A percentile compares a stretch with the other conserved stretches of the same genome.
Evolutionary conservation across 1,140 invertebrate species (phyloP).

Genomic region (Drosophila kurseongensis): DNA sequence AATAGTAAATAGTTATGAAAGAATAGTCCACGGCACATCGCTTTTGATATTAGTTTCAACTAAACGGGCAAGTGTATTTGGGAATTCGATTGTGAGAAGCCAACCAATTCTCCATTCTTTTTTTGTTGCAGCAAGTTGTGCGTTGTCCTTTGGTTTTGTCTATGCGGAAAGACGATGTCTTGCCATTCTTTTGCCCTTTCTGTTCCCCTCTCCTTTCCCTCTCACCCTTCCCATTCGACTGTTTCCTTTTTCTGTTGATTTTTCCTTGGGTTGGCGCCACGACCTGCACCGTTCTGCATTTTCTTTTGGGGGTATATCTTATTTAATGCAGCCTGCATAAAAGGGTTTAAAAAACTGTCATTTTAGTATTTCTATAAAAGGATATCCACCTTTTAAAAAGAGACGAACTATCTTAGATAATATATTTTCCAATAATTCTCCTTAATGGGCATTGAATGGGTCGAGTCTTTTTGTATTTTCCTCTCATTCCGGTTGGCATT

Average conservation of each 20-base stretch:
- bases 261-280: conserved; percentile 61
- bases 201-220: not conserved
- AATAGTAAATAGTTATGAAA: too few species aligned
- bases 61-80: not conserved
- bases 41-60: not conserved
- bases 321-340: not conserved
- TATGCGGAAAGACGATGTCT: conserved; percentile 32
- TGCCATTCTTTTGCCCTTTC: conserved; percentile 22
- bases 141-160: conserved; percentile 51
- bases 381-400: too few species aligned
- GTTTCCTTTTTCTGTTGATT: conserved; percentile 73
- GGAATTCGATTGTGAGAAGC: not conserved
- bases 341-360: too few species aligned
- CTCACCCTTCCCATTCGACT: conserved; percentile 35
- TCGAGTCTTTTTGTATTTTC: conserved; percentile 7
- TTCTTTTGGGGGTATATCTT: conserved; percentile 23
- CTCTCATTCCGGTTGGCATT: conserved; percentile 15
- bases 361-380: too few species aligned
- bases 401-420: not conserved
- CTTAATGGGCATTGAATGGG: conserved; percentile 5
- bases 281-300: conserved; percentile 20
- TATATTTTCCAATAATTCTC: not conserved
- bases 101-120: not conserved
- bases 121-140: conserved; percentile 38
- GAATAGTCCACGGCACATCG: too few species aligned